Evolutionary conservation across 2,797 vertebrate species (phyloP), one percentile per base, ranked within the genome.

Genomic region (Notoglanidium macrostoma): DNA sequence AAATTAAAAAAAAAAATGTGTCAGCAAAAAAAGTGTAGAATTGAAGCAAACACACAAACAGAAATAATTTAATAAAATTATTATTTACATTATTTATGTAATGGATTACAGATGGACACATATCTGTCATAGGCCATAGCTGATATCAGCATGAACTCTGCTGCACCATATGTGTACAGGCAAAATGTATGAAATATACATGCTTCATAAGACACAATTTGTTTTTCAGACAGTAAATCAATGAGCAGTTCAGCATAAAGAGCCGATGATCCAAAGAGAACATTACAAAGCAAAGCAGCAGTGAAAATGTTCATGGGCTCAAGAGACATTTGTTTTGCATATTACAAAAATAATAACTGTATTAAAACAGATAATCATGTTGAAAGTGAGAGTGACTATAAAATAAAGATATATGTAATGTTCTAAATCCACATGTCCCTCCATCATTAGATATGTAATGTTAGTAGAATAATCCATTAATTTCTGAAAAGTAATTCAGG

Each of bases 101-200:
- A 35, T 19, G 86, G 88, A 63, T 85, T 91, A 79, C 87, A 89
- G 35, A 89, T 87, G n/a, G 87, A 87, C 61, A 86, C 86, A 21
- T 65, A 89, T 68, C 85, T 88, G 55, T 89, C 89, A 78, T 87
- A 85, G 11, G 87, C 88, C 89, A 90, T 89, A 11, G 73, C 87
- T 57, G 87, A 83, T 67, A 91, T 59, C 63, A 91, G 67, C 2
- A 87, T 85, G 32, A 85, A 88, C 76, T 87, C 88, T 29, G 63
- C 68, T 44, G 6, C 9, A 15, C 23, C 88, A 46, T 88, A 90
- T 5, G 82, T 49, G 26, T 89, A 90, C 35, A 90, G 32, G 0
- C 65, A 82, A 76, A 85, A 90, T 1, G 51, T 63, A 46, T 90
- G 90, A 21, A 87, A 49, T 14, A 54, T 0, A 17, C 87, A 90